Conservation (phyloP, 2,113 vertebrate genomes). For the Rhinolophus sinicus region DNA sequence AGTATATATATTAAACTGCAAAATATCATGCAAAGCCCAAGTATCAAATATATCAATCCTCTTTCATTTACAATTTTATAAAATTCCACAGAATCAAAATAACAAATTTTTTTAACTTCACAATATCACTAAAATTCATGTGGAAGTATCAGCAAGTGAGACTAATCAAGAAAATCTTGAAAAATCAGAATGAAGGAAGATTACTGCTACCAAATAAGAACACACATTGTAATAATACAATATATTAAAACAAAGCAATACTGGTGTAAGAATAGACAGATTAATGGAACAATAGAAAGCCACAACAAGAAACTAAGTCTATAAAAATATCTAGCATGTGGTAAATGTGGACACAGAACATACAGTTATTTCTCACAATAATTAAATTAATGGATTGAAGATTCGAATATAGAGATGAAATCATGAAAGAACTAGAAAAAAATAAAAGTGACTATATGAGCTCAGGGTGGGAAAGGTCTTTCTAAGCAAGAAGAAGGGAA, state of each 20-base stretch:
- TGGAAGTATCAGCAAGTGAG: slow-evolving; percentile 28
- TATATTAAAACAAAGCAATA: neutral
- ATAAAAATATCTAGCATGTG: neutral
- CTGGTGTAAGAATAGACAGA: neutral
- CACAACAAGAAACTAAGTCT: neutral
- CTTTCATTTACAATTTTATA: slow-evolving; percentile 12
- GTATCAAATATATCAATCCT: neutral
- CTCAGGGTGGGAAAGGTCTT: neutral
- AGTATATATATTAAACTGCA: neutral
- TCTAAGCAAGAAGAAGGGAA: neutral
- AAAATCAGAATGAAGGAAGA: slow-evolving; percentile 40
- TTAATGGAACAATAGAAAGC: neutral
- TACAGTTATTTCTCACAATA: neutral
- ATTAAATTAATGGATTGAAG: neutral
- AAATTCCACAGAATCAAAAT: neutral
- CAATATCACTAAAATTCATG: neutral
- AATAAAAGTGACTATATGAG: neutral
- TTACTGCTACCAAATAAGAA: neutral
- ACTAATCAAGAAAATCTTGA: slow-evolving; percentile 17
- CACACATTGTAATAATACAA: neutral
- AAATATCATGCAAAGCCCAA: neutral
- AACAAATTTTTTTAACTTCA: slow-evolving; percentile 12
- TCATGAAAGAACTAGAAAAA: slow-evolving; percentile 23
- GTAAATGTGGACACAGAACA: neutral
- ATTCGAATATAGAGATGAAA: slow-evolving; percentile 25